Percentiles rank a stretch among this genome's conserved stretches.
Evolutionary conservation across 30 jellyfish, hydroid and myxozoan genomes (phyloP).

Genomic region (Hydractinia symbiolongicarpus): DNA sequence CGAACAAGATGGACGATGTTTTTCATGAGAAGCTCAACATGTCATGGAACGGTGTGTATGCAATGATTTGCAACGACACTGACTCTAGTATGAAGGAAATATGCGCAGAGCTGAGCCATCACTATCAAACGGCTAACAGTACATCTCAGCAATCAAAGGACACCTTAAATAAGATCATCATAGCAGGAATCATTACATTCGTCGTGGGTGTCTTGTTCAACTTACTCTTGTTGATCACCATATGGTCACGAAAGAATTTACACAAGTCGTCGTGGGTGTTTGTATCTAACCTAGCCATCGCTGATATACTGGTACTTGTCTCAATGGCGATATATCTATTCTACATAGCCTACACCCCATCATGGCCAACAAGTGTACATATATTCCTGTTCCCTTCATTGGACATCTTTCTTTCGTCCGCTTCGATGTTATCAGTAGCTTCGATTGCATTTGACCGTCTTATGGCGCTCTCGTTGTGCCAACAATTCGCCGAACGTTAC

Average conservation of each 20-base stretch:
- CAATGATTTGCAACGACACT: background rate
- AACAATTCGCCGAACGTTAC: background rate
- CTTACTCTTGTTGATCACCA: background rate
- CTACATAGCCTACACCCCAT: background rate
- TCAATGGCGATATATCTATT: background rate
- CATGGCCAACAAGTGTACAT: slow-evolving; percentile 5
- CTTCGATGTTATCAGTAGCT: slow-evolving; percentile 7
- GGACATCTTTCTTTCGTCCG: slow-evolving; percentile 4
- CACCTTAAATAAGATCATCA: background rate
- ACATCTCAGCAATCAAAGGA: background rate
- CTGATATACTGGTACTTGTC: background rate
- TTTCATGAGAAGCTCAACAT: background rate
- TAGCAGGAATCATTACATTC: background rate
- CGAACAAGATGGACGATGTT: background rate
- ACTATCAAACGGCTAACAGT: background rate
- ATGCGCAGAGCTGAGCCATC: background rate
- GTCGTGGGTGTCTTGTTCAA: background rate
- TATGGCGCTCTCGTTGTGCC: background rate
- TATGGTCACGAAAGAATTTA: background rate
- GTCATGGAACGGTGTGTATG: background rate
- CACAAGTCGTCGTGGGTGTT: background rate
- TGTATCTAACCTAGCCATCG: background rate
- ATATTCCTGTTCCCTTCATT: background rate
- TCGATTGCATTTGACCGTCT: slow-evolving; percentile 1
- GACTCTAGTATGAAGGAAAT: background rate